A percentile compares a stretch with the other conserved stretches of the same genome.
Evolutionary conservation across 2,113 vertebrate genomes (phyloP).

Genomic region (Stigmatopora nigra): DNA sequence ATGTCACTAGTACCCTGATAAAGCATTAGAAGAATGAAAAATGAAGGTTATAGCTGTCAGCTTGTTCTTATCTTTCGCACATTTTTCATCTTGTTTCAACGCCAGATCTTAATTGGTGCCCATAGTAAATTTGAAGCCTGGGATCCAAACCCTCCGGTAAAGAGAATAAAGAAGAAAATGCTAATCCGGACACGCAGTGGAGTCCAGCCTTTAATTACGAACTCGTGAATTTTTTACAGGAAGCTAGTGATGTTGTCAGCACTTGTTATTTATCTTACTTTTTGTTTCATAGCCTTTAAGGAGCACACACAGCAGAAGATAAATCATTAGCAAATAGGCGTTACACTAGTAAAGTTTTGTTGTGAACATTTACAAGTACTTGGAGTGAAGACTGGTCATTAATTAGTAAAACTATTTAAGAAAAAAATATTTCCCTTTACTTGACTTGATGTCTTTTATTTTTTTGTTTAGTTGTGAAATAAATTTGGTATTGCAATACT

Average conservation of each 20-base stretch:
- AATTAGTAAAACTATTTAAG: too few relatives aligned
- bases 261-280: constrained; percentile 7
- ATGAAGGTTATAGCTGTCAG: not conserved
- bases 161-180: not conserved
- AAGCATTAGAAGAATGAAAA: not conserved
- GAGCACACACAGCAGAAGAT: not conserved
- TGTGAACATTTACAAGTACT: not conserved
- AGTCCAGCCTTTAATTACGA: constrained; percentile 33
- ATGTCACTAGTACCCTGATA: not conserved
- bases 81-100: not conserved
- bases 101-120: not conserved
- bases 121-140: not conserved
- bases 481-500: too few relatives aligned
- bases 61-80: not conserved
- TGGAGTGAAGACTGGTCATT: not conserved
- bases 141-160: not conserved
- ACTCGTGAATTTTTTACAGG: constrained; percentile 13
- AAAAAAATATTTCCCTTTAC: too few relatives aligned
- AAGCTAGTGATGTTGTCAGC: constrained; percentile 12
- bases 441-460: too few relatives aligned
- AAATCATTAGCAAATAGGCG: constrained; percentile 13
- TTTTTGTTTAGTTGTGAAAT: too few relatives aligned
- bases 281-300: constrained; percentile 9
- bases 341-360: not conserved
- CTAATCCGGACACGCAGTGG: not conserved